Percentiles rank a stretch among this genome's conserved stretches.
Conservation (phyloP, 2,797 vertebrate species). For the Tragelaphus eurycerus region DNA sequence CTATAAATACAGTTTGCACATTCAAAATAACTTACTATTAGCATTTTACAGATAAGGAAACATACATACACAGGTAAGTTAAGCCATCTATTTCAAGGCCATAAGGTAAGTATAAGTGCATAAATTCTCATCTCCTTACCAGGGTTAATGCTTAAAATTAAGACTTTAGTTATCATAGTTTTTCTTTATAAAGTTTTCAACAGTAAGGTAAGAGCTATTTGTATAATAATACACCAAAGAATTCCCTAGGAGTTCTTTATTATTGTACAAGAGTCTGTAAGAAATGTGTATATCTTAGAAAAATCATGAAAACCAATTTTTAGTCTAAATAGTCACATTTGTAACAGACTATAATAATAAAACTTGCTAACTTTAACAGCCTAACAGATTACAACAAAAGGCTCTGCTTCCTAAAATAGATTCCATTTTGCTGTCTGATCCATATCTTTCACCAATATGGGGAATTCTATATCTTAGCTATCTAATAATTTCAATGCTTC, state of each 20-base stretch:
- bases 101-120: neutral
- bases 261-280: neutral
- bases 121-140: neutral
- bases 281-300: slow-evolving; percentile 11
- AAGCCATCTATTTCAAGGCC: slow-evolving; percentile 13
- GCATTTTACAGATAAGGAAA: slow-evolving; percentile 48
- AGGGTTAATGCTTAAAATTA: neutral
- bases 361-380: slow-evolving; percentile 42
- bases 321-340: slow-evolving; percentile 18
- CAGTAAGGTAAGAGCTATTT: neutral
- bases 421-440: slow-evolving; percentile 49
- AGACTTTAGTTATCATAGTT: neutral
- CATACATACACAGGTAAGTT: neutral
- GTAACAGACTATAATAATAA: slow-evolving; percentile 55
- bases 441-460: slow-evolving; percentile 55
- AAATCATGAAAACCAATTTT: neutral
- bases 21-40: slow-evolving; percentile 35
- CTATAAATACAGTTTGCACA: slow-evolving; percentile 29
- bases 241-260: neutral
- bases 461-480: slow-evolving; percentile 18
- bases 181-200: slow-evolving; percentile 9
- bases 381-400: slow-evolving; percentile 66
- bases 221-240: neutral
- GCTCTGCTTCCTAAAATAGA: slow-evolving; percentile 59
- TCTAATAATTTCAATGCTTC: slow-evolving; percentile 18